phyloP scores from a whole-genome alignment of 2,113 vertebrate species.

The Sterrhoptilus dennistouni region DNA sequence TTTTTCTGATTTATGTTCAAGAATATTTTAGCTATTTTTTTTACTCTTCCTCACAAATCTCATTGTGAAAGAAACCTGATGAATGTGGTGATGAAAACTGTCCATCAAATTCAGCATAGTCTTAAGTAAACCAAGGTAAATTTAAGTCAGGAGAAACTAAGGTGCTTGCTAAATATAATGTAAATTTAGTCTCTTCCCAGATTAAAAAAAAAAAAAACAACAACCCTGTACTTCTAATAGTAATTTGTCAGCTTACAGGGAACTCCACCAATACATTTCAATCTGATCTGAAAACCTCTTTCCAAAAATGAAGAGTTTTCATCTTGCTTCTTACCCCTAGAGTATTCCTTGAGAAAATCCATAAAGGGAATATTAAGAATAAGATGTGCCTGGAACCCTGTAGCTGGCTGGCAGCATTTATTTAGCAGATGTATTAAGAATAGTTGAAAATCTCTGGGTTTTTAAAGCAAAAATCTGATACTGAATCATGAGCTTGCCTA shows the following conservation, averaged over 20 bases:
- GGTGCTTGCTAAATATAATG: neutral
- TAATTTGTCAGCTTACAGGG: neutral
- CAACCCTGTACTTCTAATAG: neutral
- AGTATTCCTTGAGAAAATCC: neutral
- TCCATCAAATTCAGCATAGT: neutral
- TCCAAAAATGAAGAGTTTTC: neutral
- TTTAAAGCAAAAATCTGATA: neutral
- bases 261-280: neutral
- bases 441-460: neutral
- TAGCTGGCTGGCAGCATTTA: neutral
- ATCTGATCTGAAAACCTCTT: neutral
- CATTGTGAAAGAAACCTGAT: neutral
- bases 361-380: neutral
- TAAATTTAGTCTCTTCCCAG: neutral
- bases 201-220: neutral
- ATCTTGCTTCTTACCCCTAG: neutral
- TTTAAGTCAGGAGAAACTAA: neutral
- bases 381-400: neutral
- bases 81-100: neutral
- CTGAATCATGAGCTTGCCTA: neutral
- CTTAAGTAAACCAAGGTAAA: neutral
- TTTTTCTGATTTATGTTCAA: neutral
- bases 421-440: neutral
- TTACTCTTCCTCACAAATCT: neutral
- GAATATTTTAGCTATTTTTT: neutral